Conservation (phyloP, 2,888 invertebrate species). For the Frankliniella intonsa region DNA sequence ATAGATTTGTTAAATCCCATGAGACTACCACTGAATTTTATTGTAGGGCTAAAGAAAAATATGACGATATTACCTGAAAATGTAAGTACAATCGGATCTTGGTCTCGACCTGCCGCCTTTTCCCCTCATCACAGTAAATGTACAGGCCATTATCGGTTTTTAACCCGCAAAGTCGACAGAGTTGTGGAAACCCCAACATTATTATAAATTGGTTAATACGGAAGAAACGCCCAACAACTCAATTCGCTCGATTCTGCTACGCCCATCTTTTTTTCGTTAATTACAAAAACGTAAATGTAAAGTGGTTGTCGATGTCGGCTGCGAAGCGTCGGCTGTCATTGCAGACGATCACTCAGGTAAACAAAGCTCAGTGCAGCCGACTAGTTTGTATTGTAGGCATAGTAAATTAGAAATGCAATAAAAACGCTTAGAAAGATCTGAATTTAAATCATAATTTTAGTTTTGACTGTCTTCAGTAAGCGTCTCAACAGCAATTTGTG, state of each 20-base stretch:
- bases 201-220: neutral
- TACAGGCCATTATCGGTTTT: slow-evolving; percentile 17
- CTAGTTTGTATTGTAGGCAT: no score
- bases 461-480: no score
- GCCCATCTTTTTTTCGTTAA: slow-evolving; percentile 9
- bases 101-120: slow-evolving; percentile 5
- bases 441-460: no score
- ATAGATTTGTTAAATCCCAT: neutral
- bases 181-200: neutral
- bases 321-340: slow-evolving; percentile 17
- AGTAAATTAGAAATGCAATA: no score
- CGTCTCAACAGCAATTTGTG: no score
- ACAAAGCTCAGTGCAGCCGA: neutral
- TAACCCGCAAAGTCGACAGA: neutral
- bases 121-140: slow-evolving; percentile 16
- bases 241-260: neutral
- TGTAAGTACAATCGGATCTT: slow-evolving; percentile 5
- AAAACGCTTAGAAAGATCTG: no score
- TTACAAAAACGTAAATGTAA: neutral
- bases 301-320: neutral
- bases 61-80: neutral
- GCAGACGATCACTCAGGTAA: neutral
- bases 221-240: no score
- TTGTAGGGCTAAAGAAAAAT: no score
- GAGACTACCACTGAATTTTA: neutral